A percentile compares a stretch with the other conserved stretches of the same genome.
These are phyloP conservation scores for Fragariocoptes setiger DNA, from an alignment of 1,140 invertebrate genomes.

Conservation along the genomic window DNA sequence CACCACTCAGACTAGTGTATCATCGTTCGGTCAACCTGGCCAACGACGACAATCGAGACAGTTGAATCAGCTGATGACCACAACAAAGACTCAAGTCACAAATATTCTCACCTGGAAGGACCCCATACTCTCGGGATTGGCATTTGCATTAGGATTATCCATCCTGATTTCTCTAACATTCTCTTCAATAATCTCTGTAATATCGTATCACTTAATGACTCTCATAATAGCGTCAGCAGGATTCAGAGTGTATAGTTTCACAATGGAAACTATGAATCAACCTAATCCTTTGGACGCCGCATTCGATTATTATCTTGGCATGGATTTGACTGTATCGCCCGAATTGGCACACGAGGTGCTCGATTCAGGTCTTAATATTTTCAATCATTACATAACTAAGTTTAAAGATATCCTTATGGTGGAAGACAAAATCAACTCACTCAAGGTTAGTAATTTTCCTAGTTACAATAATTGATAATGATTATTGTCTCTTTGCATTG, in stretches of 20 bases:
- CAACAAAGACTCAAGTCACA: no score
- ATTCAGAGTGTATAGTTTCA: slow-evolving; percentile 86
- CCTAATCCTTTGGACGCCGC: no score
- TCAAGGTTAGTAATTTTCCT: no score
- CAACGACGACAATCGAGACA: no score
- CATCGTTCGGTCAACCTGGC: no score
- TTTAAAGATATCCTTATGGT: slow-evolving; percentile 71
- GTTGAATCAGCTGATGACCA: no score
- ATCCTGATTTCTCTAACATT: slow-evolving; percentile 64
- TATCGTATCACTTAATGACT: slow-evolving; percentile 58
- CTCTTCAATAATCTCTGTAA: slow-evolving; percentile 76
- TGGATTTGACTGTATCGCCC: slow-evolving; percentile 46
- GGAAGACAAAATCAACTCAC: no score
- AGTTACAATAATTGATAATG: no score
- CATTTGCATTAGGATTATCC: slow-evolving; percentile 50
- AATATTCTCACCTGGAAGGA: slow-evolving; percentile 86
- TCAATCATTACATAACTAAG: slow-evolving; percentile 42
- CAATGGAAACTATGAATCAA: no score
- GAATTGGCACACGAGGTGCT: slow-evolving; percentile 59
- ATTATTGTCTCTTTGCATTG: no score
- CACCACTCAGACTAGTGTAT: no score
- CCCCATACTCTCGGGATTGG: slow-evolving; percentile 63
- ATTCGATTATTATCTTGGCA: slow-evolving; percentile 47
- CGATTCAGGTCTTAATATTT: slow-evolving; percentile 43
- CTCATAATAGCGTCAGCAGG: slow-evolving; percentile 45